Evolutionary conservation across 37 sponge, comb jelly and placozoan genomes (phyloP).

Genomic region (Haliclona indistincta): DNA sequence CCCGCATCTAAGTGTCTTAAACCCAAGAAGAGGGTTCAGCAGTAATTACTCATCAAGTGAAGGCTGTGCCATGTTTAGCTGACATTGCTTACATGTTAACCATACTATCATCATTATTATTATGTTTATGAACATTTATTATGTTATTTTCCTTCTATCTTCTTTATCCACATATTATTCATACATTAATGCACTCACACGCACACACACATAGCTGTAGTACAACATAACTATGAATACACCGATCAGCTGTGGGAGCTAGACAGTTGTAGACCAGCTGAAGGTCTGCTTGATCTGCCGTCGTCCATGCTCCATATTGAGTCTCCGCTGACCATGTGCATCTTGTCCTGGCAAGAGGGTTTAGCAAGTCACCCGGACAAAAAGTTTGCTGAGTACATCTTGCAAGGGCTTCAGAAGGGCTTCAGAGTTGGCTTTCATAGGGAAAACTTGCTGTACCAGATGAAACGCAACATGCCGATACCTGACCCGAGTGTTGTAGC

Average conservation of each 20-base stretch:
- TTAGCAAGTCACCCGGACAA: neutral
- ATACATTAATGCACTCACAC: neutral
- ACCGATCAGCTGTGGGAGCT: constrained; percentile 5
- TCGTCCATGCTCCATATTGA: neutral
- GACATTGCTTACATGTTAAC: too few species aligned
- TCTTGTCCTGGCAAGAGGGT: neutral
- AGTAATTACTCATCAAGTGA: too few species aligned
- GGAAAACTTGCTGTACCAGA: neutral
- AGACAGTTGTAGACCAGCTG: constrained; percentile 7
- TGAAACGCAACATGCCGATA: neutral
- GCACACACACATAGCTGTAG: too few species aligned
- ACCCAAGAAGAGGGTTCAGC: too few species aligned
- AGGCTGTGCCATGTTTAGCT: too few species aligned
- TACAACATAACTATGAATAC: neutral
- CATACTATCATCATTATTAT: too few species aligned
- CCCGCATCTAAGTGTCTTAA: constrained; percentile 3
- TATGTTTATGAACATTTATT: too few species aligned
- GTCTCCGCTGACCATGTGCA: neutral
- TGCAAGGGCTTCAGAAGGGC: neutral
- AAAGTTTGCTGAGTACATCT: neutral
- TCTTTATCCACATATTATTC: too few species aligned
- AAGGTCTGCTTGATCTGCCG: too few species aligned
- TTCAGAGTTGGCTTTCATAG: neutral
- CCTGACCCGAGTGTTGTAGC: neutral
- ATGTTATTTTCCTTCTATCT: too few species aligned